These are phyloP conservation scores for Hypsopygia costalis DNA, from an alignment of 2,888 invertebrate genomes.

Conservation along the genomic window DNA sequence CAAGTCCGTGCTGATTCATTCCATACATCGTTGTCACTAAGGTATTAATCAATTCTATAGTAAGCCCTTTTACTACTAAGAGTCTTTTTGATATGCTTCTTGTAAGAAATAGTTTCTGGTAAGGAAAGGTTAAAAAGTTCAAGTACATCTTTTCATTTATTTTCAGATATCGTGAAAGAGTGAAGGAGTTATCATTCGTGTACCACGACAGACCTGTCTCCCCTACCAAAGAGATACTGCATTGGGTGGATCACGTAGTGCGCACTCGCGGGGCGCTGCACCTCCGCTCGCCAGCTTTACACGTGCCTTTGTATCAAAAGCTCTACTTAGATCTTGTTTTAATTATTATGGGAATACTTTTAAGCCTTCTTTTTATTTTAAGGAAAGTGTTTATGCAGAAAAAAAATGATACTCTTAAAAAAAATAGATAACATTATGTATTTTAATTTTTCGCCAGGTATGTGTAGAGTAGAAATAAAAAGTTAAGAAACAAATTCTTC, in stretches of 20 bases:
- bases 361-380: not conserved
- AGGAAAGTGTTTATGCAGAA: not conserved
- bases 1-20: no score
- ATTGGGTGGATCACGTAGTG: constrained; percentile 84
- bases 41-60: no score
- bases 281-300: constrained; percentile 42
- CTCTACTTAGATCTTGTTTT: constrained; percentile 41
- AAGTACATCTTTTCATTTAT: no score
- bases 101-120: no score
- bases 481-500: no score
- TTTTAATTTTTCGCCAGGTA: no score
- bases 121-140: no score
- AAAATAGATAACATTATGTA: not conserved
- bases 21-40: no score
- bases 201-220: constrained; percentile 65
- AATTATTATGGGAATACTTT: constrained; percentile 1
- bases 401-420: not conserved
- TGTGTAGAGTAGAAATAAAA: no score
- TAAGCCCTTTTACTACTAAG: no score
- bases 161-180: constrained; percentile 30
- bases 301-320: constrained; percentile 37
- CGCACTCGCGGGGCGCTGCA: constrained; percentile 77
- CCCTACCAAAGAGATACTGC: constrained; percentile 80
- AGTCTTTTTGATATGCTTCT: no score
- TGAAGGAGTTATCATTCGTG: constrained; percentile 29